These are phyloP conservation scores for Apodemus agrarius DNA, from an alignment of 2,797 vertebrate species.

Conservation along the genomic window DNA sequence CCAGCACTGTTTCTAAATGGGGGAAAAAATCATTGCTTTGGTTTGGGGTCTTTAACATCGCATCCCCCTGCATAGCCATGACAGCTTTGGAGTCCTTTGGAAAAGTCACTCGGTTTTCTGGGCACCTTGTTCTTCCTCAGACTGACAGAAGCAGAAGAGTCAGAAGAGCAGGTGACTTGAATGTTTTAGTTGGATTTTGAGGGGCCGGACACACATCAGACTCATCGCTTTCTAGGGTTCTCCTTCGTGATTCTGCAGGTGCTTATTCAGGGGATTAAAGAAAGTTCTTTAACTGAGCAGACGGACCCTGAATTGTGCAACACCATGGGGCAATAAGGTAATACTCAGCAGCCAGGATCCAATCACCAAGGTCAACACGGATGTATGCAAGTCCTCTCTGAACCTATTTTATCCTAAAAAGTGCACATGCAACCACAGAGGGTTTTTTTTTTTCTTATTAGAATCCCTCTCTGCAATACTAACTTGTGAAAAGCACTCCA, in stretches of 20 bases:
- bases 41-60: constrained; percentile 70
- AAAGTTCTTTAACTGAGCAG: constrained; percentile 33
- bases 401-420: background rate
- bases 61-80: background rate
- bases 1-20: constrained; percentile 80
- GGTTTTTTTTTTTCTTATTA: background rate
- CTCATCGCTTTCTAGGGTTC: background rate
- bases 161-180: background rate
- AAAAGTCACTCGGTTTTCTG: constrained; percentile 40
- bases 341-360: constrained; percentile 18
- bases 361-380: background rate
- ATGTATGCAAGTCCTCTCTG: background rate
- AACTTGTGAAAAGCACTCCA: background rate
- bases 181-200: background rate
- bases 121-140: background rate
- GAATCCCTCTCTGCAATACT: background rate
- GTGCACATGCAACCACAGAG: background rate
- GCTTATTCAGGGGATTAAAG: background rate
- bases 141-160: background rate
- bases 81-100: constrained; percentile 46
- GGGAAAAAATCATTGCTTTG: constrained; percentile 74
- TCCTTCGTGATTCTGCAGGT: background rate
- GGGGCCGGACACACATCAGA: background rate
- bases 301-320: background rate
- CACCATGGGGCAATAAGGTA: background rate